Evolutionary conservation across 2,113 vertebrate species (phyloP).

Genomic region (Onychostruthus taczanowskii): DNA sequence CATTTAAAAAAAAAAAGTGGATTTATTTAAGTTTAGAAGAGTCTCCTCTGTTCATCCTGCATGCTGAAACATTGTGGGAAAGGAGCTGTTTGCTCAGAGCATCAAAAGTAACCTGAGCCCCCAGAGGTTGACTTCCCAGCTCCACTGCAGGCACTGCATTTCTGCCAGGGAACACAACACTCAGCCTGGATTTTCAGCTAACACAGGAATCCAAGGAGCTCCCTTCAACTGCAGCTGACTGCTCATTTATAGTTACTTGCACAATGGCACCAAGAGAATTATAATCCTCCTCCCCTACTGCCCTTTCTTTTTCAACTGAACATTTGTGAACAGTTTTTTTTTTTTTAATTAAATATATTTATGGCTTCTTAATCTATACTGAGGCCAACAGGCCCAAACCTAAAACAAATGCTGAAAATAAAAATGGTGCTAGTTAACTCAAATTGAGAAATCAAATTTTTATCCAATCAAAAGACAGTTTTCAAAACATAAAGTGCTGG

Average conservation of each 20-base stretch:
- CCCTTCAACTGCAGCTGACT: not conserved
- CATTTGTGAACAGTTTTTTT: not conserved
- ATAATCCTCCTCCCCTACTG: not conserved
- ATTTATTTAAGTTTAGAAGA: not conserved
- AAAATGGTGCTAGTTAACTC: not conserved
- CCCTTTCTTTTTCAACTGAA: not conserved
- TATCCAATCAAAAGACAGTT: not conserved
- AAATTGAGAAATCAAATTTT: not conserved
- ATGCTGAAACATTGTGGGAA: not conserved
- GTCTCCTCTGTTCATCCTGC: not conserved
- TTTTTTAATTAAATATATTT: not conserved
- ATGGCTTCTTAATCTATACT: not conserved
- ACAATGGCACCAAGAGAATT: not conserved
- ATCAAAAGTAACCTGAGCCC: not conserved
- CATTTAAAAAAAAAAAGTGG: not conserved
- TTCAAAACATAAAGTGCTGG: not conserved
- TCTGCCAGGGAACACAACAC: not conserved
- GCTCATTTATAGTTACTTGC: not conserved
- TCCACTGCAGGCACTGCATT: not conserved
- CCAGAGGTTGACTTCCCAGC: not conserved
- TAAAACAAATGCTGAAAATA: not conserved
- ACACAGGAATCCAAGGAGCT: not conserved
- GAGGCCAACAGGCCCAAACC: not conserved
- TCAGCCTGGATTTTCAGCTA: not conserved
- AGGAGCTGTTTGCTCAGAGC: not conserved